phyloP scores from a whole-genome alignment of 2,113 vertebrate species.

The Echinops telfairi region DNA sequence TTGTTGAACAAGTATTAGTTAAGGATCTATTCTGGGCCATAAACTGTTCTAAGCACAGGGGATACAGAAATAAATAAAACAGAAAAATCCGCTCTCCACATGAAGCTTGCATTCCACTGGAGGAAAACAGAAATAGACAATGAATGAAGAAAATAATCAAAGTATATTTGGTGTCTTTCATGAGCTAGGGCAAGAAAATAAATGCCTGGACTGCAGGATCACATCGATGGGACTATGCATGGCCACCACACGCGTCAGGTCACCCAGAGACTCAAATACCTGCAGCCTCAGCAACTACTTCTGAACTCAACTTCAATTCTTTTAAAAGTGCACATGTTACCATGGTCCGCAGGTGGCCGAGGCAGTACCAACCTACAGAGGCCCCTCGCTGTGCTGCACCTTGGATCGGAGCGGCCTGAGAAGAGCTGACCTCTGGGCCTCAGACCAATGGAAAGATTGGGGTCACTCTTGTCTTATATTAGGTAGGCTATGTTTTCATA shows the following conservation, averaged over 20 bases:
- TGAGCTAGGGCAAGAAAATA: background rate
- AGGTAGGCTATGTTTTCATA: conserved; percentile 61
- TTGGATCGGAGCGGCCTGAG: background rate
- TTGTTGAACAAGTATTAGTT: background rate
- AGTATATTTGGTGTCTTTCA: background rate
- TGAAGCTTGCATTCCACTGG: background rate
- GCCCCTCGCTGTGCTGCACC: conserved; percentile 42
- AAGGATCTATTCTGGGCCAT: background rate
- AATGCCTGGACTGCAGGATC: background rate
- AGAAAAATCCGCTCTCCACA: background rate
- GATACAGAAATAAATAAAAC: background rate
- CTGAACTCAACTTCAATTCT: conserved; percentile 72
- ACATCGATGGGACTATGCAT: fast-evolving
- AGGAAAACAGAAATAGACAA: background rate
- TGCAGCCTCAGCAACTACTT: conserved; percentile 40
- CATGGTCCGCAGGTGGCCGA: conserved; percentile 50
- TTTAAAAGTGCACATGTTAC: conserved; percentile 67
- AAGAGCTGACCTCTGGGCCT: conserved; percentile 65
- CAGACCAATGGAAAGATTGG: conserved; percentile 75
- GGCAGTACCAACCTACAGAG: conserved; percentile 5
- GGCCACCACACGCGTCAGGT: background rate
- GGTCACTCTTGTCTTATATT: conserved; percentile 73
- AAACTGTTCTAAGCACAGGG: background rate
- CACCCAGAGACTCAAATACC: background rate
- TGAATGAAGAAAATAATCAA: background rate